phyloP scores from a whole-genome alignment of 2,113 vertebrate genomes.

The Copsychus sechellarum region DNA sequence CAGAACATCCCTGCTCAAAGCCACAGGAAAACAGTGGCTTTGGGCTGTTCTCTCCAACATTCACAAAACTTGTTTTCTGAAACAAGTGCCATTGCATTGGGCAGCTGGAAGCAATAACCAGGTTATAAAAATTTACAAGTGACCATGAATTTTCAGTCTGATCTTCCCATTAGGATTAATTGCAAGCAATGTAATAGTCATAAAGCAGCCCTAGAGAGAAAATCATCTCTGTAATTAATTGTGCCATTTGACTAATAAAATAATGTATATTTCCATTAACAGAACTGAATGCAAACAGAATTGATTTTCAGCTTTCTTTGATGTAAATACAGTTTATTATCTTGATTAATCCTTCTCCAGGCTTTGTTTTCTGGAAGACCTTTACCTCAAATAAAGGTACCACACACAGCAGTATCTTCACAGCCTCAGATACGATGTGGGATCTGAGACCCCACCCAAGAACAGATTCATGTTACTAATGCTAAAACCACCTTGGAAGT shows the following conservation, averaged over 20 bases:
- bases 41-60: background rate
- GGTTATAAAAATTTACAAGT: slow-evolving; percentile 12
- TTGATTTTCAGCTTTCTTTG: background rate
- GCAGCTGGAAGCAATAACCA: background rate
- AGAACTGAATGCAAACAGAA: background rate
- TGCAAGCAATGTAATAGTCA: background rate
- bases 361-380: slow-evolving; percentile 11
- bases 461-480: fast-evolving
- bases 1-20: fast-evolving
- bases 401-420: background rate
- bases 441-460: background rate
- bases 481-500: background rate
- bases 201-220: background rate
- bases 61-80: background rate
- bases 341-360: background rate
- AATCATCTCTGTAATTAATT: slow-evolving; percentile 26
- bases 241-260: slow-evolving; percentile 11
- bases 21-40: fast-evolving
- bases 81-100: background rate
- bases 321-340: slow-evolving; percentile 1
- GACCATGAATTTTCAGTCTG: background rate
- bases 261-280: background rate
- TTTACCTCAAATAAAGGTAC: background rate
- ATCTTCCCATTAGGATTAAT: slow-evolving; percentile 24
- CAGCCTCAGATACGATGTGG: background rate